Evolutionary conservation across 2,797 vertebrate species (phyloP), one percentile per base, ranked within the genome.

Genomic region (Loriculus beryllinus): DNA sequence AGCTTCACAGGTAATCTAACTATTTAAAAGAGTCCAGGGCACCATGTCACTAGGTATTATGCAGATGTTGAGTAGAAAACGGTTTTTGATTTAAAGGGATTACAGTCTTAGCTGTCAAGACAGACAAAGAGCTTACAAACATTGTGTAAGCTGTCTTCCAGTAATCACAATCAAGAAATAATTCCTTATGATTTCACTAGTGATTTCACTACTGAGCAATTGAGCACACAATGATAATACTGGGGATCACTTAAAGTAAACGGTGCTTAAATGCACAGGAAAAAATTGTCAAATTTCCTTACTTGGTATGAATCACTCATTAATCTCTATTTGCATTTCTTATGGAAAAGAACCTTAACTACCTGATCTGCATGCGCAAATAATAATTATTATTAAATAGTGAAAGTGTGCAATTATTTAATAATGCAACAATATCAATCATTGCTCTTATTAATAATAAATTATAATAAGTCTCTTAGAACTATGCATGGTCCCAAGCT

Each of bases 381-480:
- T 95, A 95, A 84, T 93, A 72, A 96, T 93, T 20, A 93, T 94
- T 96, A 88, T 94, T 92, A 96, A 94, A 95, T 93, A 91, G 64
- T 92, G 43, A 91, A 94, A 91, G 69, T 83, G 47, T 69, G 72
- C 43, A 93, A 96, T 95, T 96, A 92, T 95, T 96, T 94, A 95
- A 94, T 96, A 96, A 96, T 95, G 91, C 62, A 96, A 95, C 76
- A 95, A 91, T 95, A 94, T 95, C 79, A 93, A 94, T 95, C 89
- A 96, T 91, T 95, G 87, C 25, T 91, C 65, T 31, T 95, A 93
- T 94, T 95, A 95, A 95, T 94, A 96, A 95, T 94, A 89, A 82
- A 96, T 95, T 93, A 78, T 67, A 93, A 59, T 75, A 91, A 93
- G 65, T 78, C 49, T 83, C 63, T 89, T 63, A 95, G 78, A 90